Conservation (phyloP, 2,113 vertebrate genomes). For the Amazona guildingii region DNA sequence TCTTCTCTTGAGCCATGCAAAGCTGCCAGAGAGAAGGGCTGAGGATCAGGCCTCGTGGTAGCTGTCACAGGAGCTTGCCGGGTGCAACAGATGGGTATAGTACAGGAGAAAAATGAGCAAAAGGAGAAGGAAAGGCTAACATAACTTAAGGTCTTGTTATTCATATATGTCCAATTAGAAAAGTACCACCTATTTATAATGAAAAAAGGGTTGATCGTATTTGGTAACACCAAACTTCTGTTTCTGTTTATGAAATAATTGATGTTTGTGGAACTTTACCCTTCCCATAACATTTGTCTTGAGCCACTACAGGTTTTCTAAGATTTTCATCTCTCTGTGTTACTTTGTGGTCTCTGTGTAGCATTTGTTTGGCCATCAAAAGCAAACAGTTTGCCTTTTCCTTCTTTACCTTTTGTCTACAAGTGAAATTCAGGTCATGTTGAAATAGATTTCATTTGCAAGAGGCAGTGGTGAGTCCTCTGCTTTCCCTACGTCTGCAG, state of each 20-base stretch:
- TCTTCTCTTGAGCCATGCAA: background rate
- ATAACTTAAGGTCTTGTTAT: background rate
- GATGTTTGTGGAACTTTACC: background rate
- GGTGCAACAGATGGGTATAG: background rate
- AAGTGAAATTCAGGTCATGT: background rate
- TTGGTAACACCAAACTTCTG: background rate
- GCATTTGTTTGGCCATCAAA: background rate
- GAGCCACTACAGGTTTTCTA: background rate
- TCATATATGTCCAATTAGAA: background rate
- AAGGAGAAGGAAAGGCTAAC: background rate
- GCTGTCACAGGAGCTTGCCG: background rate
- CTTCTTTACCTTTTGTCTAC: background rate
- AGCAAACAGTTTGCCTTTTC: slow-evolving; percentile 5
- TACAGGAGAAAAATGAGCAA: background rate
- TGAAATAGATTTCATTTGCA: background rate
- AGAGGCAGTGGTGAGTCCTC: background rate
- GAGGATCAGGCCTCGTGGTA: background rate
- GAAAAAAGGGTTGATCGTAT: background rate
- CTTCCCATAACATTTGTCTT: background rate
- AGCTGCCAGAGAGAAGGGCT: background rate
- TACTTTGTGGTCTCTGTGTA: background rate
- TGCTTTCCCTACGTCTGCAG: background rate
- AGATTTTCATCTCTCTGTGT: background rate
- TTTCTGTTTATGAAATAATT: background rate
- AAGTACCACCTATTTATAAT: background rate